A percentile compares a stretch with the other conserved stretches of the same genome.
Conservation (phyloP, 2,888 invertebrate species). For the Oscheius sp. region DNA sequence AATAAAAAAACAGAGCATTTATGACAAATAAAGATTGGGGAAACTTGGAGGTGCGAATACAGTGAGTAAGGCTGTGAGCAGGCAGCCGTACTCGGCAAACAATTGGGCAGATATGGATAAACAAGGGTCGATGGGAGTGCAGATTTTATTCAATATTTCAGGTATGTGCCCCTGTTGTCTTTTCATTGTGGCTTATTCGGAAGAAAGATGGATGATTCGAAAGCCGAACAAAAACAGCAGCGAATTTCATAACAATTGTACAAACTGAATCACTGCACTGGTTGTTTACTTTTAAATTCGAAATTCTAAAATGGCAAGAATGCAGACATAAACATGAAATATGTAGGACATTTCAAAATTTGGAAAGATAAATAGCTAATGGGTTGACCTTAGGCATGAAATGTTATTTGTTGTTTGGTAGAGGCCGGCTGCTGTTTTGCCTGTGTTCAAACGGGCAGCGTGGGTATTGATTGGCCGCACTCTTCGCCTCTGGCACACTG, state of each 20-base stretch:
- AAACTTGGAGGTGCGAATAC: conserved; percentile 13
- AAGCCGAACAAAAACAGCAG: too few species aligned
- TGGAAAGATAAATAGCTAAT: neutral
- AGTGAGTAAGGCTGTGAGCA: conserved; percentile 17
- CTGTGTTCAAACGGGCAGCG: conserved; percentile 34
- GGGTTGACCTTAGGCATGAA: neutral
- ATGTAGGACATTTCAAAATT: neutral
- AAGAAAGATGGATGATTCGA: too few species aligned
- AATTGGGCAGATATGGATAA: conserved; percentile 30
- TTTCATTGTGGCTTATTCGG: too few species aligned
- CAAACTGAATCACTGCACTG: too few species aligned
- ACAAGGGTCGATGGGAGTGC: conserved; percentile 6
- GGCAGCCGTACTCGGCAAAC: conserved; percentile 33
- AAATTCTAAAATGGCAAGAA: too few species aligned
- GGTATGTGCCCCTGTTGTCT: neutral
- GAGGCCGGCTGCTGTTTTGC: conserved; percentile 30
- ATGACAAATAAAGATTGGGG: conserved; percentile 3
- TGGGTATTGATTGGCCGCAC: conserved; percentile 33
- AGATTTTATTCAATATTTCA: neutral
- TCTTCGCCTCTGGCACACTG: conserved; percentile 24
- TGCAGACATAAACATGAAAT: neutral
- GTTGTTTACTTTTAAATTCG: too few species aligned
- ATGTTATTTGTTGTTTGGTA: conserved; percentile 31
- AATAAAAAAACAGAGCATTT: neutral
- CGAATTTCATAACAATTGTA: too few species aligned